Base-by-base conservation (phyloP, 1,140 invertebrate genomes). In the Venturia canescens region DNA sequence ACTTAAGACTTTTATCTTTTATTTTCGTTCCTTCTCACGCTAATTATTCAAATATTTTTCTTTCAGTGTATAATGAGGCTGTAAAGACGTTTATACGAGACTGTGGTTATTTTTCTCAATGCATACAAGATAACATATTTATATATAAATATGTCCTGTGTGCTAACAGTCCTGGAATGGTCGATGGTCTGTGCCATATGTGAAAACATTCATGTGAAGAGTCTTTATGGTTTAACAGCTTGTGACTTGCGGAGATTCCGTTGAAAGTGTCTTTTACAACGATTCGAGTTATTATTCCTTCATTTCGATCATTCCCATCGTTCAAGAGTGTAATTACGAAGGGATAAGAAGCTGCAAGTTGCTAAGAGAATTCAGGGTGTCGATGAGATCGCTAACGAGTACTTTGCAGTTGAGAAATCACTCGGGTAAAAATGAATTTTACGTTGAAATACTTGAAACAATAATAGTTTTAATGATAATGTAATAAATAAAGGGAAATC, bases 161-260 rank as follows among this genome's bases (percentile, higher is more conserved):
- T 11, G 38, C 11, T 44, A 11, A 44, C 38, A 44, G 7, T 0
- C 38, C 38, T 44, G 38, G 7, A 44, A 44, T 13, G 38, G 38
- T 44, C 38, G 38, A 44, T 44, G 7, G 9, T 34, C 34, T 44
- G 13, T 11, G 38, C 38, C 38, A 44, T 44, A 44, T 44, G n/a
- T 53, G 7, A 18, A 53, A 72, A 86, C 69, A 83, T 70, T 31
- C 57, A 34, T 69, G 53, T 57, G 53, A 16, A 34, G 6, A 29
- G 80, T 76, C 78, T 88, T 88, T 88, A 88, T 87, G 78, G 78
- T 71, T 85, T 87, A 84, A 87, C 78, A 48, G 74, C 83, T 53
- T 53, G 18, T 53, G n/a, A 53, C 50, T 53, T 21, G 44, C 63
- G 26, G 3, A 53, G 38, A 79, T 78, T 78, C 31, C 72, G 53